Base-by-base conservation (phyloP, 2,888 invertebrate species). In the Myathropa florea region DNA sequence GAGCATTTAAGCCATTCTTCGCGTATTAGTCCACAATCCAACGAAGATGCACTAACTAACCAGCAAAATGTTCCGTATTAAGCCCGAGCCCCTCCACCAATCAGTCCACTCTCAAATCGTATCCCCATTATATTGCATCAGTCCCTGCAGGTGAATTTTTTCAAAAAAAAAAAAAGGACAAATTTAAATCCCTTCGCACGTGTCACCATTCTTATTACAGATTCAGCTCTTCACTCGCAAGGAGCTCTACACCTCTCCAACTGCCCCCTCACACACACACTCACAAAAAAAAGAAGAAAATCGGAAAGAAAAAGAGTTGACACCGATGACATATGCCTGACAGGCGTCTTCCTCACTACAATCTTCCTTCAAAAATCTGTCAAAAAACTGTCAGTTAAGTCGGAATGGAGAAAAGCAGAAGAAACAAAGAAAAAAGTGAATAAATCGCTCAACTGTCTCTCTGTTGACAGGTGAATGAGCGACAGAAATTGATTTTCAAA, bases 401-500 rank as follows among this genome's bases (percentile, higher is more conserved):
- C 4, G 28, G 46, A 46, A 46, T 46, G 46, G 46, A 7, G n/a
- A 3, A 39, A 39, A 12, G 39, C 7, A 30, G 64, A 23, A 6
- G n/a, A 63, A 14, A 23, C 39, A 70, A 64, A 57, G 39, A 59
- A 39, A 76, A 71, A 75, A 75, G 53, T 75, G 81, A 85, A 78
- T 85, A 85, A 83, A 86, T 86, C 86, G 75, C 73, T 79, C 78
- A 78, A 61, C 60, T 12, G 21, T 68, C 46, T 30, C 63, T 30
- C 26, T 57, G 10, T 65, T 83, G 83, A 83, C 78, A 83, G 83
- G 83, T 83, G 83, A 86, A 75, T 82, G 83, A 78, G 71, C 71
- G 82, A 79, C 78, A 79, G 75, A 78, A 79, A 86, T 78, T 77
- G 85, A 75, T 73, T 86, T 86, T n/a, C 61, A 77, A 61, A 85